Evolutionary conservation across 2,797 vertebrate genomes (phyloP).

Genomic region (Hoplostethus mediterraneus): DNA sequence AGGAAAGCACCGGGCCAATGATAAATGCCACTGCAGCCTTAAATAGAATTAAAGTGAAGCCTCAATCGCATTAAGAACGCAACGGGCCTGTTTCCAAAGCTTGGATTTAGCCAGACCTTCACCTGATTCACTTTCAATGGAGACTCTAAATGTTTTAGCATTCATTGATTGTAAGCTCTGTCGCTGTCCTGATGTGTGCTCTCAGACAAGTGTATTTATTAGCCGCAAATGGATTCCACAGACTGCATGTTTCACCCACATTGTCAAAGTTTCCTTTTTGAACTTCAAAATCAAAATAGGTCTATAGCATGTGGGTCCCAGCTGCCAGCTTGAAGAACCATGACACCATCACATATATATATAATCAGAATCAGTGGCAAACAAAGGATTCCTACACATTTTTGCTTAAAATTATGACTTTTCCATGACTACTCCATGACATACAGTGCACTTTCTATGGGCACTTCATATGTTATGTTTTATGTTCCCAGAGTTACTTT

Average conservation of each 20-base stretch:
- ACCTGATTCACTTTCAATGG: not conserved
- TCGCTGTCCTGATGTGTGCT: not conserved
- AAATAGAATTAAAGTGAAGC: constrained; percentile 27
- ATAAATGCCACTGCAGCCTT: constrained; percentile 30
- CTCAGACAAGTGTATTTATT: no score
- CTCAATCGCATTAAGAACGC: constrained; percentile 25
- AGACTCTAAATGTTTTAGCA: not conserved
- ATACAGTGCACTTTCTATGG: not conserved
- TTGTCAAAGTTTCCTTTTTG: not conserved
- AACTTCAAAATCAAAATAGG: no score
- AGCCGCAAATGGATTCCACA: not conserved
- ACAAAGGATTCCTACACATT: no score
- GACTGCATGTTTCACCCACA: not conserved
- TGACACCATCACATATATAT: not conserved
- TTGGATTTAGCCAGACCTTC: not conserved
- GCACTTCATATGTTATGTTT: no score
- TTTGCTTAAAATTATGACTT: not conserved
- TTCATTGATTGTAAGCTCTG: not conserved
- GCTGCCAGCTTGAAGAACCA: no score
- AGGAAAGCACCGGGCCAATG: not conserved
- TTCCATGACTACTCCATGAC: not conserved
- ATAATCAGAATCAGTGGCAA: not conserved
- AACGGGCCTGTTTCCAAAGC: constrained; percentile 22
- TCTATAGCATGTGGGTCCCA: no score
- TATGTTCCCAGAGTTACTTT: no score